Evolutionary conservation across 2,888 invertebrate genomes (phyloP), one percentile per base, ranked within the genome.

Genomic region (Penaeus monodon): DNA sequence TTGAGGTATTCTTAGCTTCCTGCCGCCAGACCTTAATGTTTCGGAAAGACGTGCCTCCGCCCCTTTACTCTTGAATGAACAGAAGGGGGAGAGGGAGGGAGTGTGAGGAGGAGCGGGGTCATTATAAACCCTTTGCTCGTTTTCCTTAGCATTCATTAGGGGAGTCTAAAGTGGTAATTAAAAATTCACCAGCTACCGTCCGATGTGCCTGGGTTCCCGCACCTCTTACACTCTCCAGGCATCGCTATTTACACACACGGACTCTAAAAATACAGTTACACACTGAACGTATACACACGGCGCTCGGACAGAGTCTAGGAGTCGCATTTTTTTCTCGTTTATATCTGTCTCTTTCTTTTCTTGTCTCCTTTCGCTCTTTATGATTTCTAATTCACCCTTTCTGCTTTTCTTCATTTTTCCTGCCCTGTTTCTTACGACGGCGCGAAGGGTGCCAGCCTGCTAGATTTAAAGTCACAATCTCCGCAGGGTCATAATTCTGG

Each of bases 121-220:
- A 73, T 85, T 84, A 79, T 70, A 85, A 66, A 65, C 70, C 77
- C 83, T 65, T 64, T 70, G 78, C 78, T 74, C 85, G 85, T 85
- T 85, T 85, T 85, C 79, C 79, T 85, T 66, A 79, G 85, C 85
- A 85, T 85, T 85, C 85, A 85, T 85, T 85, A 85, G 66, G 78
- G 85, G 79, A 63, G 79, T 79, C 85, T 79, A 79, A 85, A 85
- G 85, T 85, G 79, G 85, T 79, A 85, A 85, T 85, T 85, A 85
- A 85, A 85, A 79, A 85, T 85, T 85, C 85, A 85, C 85, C 79
- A 70, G 65, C 79, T 63, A 22, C 74, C 57, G 70, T 73, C 63
- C 73, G 82, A 82, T 82, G 73, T 63, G 63, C 81, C 78, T 78
- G 57, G 38, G 79, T 57, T 66, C 65, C 78, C n/a, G 17, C 77